Evolutionary conservation across 2,888 invertebrate genomes (phyloP), one percentile per base, ranked within the genome.

Genomic region (Morinoia aosen): DNA sequence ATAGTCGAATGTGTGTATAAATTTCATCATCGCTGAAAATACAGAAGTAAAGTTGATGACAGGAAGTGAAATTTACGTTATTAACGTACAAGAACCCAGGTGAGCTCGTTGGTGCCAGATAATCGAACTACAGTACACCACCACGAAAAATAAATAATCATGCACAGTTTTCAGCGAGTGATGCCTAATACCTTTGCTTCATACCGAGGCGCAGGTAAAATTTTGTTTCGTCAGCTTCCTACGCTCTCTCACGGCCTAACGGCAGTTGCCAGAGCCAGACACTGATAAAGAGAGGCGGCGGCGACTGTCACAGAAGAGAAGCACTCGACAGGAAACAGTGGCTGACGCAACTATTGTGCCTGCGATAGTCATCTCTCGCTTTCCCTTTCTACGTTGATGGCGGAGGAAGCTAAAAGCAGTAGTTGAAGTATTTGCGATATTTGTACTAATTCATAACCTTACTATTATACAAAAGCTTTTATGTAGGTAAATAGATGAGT

Each of bases 281-380:
- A 3, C 33, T 25, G 33, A 76, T 76, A 76, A 76, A 76, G 76
- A 33, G 19, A 33, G 76, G 76, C 76, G 76, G 76, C 76, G 19
- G 33, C 33, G 33, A 33, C 61, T 76, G 76, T 16, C 76, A 76
- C 76, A 10, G 16, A 33, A 10, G 76, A 76, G 33, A 76, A 76
- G 76, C 33, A 76, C 3, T 76, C 76, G 25, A 76, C 25, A 76
- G 76, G 76, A 76, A 76, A 76, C 76, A 33, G 76, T 33, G 76
- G 76, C 76, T 76, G 76, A 76, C 76, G 76, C 76, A 76, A 76
- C 76, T 33, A 33, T 76, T 76, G 76, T 76, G 76, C 76, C 76
- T 3, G 76, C 76, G 76, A 76, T 33, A 76, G 76, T 76, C 76
- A 76, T 76, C 76, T 76, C 33, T 76, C 19, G 76, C 76, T 76